These are phyloP conservation scores for Spongilla lacustris DNA, from an alignment of 37 sponge, comb jelly and placozoan genomes.

Conservation along the genomic window DNA sequence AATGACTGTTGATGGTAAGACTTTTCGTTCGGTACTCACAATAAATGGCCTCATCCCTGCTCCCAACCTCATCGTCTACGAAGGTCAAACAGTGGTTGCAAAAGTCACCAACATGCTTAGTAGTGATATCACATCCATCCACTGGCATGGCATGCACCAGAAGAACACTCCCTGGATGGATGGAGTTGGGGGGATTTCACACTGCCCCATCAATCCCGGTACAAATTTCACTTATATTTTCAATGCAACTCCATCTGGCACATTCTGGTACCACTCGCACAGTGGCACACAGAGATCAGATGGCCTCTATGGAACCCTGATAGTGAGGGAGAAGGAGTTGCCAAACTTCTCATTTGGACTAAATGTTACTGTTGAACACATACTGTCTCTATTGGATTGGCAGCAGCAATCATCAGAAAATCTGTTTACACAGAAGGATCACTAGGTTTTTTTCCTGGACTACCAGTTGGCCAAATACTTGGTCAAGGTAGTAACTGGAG, in stretches of 20 bases:
- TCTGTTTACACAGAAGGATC: slow-evolving; percentile 26
- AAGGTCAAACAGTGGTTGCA: slow-evolving; percentile 35
- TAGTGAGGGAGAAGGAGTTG: slow-evolving; percentile 49
- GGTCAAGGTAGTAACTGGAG: background rate
- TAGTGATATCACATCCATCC: slow-evolving; percentile 68
- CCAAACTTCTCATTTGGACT: background rate
- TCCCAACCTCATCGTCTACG: slow-evolving; percentile 60
- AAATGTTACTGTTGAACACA: slow-evolving; percentile 59
- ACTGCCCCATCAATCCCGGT: slow-evolving; percentile 60
- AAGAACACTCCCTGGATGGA: slow-evolving; percentile 76
- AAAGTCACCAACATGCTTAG: slow-evolving; percentile 61
- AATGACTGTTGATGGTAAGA: slow-evolving; percentile 43
- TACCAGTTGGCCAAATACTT: slow-evolving; percentile 14
- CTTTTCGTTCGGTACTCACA: slow-evolving; percentile 53
- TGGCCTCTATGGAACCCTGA: slow-evolving; percentile 79
- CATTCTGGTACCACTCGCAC: slow-evolving; percentile 91
- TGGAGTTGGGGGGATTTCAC: slow-evolving; percentile 75
- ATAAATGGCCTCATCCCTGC: slow-evolving; percentile 63
- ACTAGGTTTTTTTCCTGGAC: slow-evolving; percentile 32
- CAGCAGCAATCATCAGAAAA: slow-evolving; percentile 52
- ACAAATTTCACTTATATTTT: slow-evolving; percentile 66
- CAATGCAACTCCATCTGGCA: slow-evolving; percentile 62
- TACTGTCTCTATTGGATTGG: slow-evolving; percentile 78
- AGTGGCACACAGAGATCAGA: slow-evolving; percentile 76
- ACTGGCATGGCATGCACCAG: slow-evolving; percentile 90